phyloP scores from a whole-genome alignment of 2,888 invertebrate species.

The Plebejus melissa region DNA sequence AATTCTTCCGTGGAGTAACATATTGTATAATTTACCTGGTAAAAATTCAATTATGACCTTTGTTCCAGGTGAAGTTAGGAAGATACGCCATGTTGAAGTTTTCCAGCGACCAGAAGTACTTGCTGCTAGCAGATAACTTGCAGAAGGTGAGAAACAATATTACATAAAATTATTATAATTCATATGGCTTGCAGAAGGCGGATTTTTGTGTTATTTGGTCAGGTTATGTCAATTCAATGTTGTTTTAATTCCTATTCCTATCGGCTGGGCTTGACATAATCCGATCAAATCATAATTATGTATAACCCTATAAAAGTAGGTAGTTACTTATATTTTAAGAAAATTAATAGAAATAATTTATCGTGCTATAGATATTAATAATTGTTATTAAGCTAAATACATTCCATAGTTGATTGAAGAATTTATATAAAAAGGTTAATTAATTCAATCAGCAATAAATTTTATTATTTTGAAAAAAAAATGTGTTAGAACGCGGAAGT shows the following conservation, averaged over 20 bases:
- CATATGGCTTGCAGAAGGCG: background rate
- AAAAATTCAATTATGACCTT: background rate
- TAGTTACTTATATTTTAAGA: too few relatives aligned
- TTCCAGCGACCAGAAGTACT: conserved; percentile 57
- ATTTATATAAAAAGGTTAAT: conserved; percentile 13
- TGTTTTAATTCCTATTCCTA: too few relatives aligned
- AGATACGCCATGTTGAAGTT: conserved; percentile 52
- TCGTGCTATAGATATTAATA: background rate
- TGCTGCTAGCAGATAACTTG: conserved; percentile 50
- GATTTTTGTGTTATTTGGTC: too few relatives aligned
- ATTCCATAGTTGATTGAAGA: background rate
- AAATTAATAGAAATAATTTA: background rate
- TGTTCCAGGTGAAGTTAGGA: conserved; percentile 51
- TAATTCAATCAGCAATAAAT: background rate
- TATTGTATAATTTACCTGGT: too few relatives aligned
- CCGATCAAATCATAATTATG: too few relatives aligned
- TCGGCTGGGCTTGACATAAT: too few relatives aligned
- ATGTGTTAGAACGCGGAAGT: background rate
- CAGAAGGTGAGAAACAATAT: conserved; percentile 50
- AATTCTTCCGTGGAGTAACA: too few relatives aligned
- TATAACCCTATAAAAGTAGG: too few relatives aligned
- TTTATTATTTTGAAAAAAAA: background rate
- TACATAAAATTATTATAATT: background rate
- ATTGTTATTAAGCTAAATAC: background rate
- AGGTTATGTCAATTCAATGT: too few relatives aligned